Evolutionary conservation across 2,797 vertebrate genomes (phyloP).

Genomic region (Pteropus rufus): DNA sequence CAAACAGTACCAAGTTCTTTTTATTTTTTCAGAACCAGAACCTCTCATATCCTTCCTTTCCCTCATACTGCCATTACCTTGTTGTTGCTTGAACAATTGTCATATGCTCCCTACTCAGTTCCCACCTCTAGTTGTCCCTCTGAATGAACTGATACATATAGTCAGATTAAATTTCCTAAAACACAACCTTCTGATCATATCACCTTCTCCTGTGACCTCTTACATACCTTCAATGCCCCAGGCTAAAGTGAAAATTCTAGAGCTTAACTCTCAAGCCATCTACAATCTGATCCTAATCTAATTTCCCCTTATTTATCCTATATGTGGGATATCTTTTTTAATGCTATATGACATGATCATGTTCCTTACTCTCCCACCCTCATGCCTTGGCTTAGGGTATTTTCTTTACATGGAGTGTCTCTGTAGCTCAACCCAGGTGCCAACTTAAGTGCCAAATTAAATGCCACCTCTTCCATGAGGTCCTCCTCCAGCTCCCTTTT

Average conservation of each 20-base stretch:
- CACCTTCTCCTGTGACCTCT: not conserved
- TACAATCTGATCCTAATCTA: not conserved
- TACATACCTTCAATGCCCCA: not conserved
- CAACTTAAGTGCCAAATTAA: not conserved
- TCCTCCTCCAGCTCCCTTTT: not conserved
- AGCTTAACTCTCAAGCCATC: not conserved
- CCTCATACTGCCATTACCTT: not conserved
- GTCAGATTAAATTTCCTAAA: slow-evolving; percentile 7
- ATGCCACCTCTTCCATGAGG: not conserved
- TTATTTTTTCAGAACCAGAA: not conserved
- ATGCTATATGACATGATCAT: not conserved
- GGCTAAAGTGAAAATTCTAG: not conserved
- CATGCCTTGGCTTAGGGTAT: not conserved
- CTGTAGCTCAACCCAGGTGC: not conserved
- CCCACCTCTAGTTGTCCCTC: not conserved
- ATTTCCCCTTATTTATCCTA: not conserved
- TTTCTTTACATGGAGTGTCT: not conserved
- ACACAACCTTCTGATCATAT: not conserved
- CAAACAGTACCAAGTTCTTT: not conserved
- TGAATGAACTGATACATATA: not conserved
- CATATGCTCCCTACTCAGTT: not conserved
- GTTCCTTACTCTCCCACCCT: not conserved
- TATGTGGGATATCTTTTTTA: not conserved
- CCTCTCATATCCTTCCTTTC: not conserved
- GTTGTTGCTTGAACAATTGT: not conserved